Base-by-base conservation (phyloP, 1,140 invertebrate species). In the Dendroctonus valens region DNA sequence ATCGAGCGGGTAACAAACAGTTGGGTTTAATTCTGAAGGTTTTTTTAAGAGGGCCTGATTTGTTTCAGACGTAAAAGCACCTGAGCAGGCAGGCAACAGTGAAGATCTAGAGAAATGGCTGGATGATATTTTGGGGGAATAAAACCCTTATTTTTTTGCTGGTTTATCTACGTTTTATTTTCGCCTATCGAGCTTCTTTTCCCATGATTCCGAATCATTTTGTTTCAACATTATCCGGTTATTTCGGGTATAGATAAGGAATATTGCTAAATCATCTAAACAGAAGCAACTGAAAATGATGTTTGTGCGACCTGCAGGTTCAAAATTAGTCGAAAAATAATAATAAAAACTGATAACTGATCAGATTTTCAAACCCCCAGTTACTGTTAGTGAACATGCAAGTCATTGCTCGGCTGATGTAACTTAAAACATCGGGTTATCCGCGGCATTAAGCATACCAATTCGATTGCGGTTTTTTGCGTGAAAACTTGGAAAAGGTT, bases 81-180 rank as follows among this genome's bases (percentile, higher is more conserved):
- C 9, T 15, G 12, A 44, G 3, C 40, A 44, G 9, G 44, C 6
- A 14, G 44, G 12, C 9, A 46, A 12, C 41, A 9, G 12, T 44
- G 39, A 62, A n/a, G 65, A 70, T 9, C 67, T 75, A 39, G 70
- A 73, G 41, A 37, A 73, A 15, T 75, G 73, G 73, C 55, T 75
- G 40, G 73, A 75, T 61, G 68, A 73, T 61, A 68, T 75, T 67
- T 69, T 74, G 53, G 70, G 69, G 38, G 66, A 72, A 62, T 74
- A 69, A 44, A 41, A 11, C 37, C n/a, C 52, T 11, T 57, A 5
- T 58, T 44, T 65, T 55, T 38, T 11, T 37, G 5, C 26, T 15
- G 50, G 11, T 48, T 50, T 60, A 7, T 12, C 48, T 26, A 46
- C 3, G 15, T 2, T 12, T 46, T 38, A n/a, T 14, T 61, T 61